Evolutionary conservation across 2,888 invertebrate genomes (phyloP).

Genomic region (Oeneis ivallda): DNA sequence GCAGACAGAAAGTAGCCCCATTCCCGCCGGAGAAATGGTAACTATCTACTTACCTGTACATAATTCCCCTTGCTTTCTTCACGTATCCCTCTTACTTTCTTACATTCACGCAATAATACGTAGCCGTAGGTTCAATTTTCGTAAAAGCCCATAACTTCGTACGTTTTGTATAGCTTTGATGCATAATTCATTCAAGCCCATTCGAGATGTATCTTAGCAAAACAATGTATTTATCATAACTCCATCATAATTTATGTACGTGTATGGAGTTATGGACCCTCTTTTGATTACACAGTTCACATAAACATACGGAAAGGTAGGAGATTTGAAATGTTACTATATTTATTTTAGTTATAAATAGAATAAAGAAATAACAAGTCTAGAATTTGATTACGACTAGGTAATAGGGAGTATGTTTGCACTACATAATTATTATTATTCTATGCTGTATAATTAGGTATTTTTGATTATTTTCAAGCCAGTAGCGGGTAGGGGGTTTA

Average conservation of each 20-base stretch:
- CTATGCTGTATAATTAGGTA: too few species aligned
- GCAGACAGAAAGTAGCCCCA: too few species aligned
- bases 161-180: constrained; percentile 39
- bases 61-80: not conserved
- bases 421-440: too few species aligned
- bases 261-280: constrained; percentile 31
- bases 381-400: too few species aligned
- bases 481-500: too few species aligned
- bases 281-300: constrained; percentile 32
- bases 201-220: constrained; percentile 40
- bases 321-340: constrained; percentile 23
- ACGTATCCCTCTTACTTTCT: constrained; percentile 10
- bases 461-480: too few species aligned
- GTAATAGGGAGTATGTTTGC: too few species aligned
- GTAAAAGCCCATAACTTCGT: constrained; percentile 59
- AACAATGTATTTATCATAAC: constrained; percentile 48
- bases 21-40: too few species aligned
- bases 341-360: not conserved
- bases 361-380: too few species aligned
- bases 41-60: not conserved
- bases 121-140: constrained; percentile 60
- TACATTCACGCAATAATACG: constrained; percentile 44
- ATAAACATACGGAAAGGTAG: constrained; percentile 30
- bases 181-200: constrained; percentile 42
- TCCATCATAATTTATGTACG: constrained; percentile 31